Conservation (phyloP, 1,140 invertebrate genomes). For the Cataglyphis hispanica region DNA sequence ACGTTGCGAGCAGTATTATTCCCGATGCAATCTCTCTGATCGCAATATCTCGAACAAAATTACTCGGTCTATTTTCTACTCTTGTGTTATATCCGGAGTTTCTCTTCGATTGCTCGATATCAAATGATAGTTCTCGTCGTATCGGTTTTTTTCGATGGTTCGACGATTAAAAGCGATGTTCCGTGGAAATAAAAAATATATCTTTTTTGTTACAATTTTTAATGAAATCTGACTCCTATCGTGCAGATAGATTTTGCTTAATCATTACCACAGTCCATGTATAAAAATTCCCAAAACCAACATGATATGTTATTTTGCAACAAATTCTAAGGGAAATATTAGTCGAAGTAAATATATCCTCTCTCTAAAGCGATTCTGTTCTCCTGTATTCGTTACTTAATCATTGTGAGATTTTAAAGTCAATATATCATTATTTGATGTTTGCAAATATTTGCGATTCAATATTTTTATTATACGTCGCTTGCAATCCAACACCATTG, state of each 20-base stretch:
- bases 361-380: not conserved
- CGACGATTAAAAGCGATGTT: constrained; percentile 21
- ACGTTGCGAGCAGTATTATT: constrained; percentile 35
- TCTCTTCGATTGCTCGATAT: constrained; percentile 29
- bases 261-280: not conserved
- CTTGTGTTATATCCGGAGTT: constrained; percentile 19
- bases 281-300: not conserved
- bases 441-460: not conserved
- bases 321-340: not conserved
- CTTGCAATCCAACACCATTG: not conserved
- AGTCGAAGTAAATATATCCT: not conserved
- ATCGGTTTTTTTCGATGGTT: constrained; percentile 31
- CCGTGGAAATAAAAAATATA: constrained; percentile 1
- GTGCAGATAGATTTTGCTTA: not conserved
- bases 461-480: constrained; percentile 13
- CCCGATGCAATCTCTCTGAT: constrained; percentile 45
- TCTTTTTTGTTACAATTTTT: constrained; percentile 10
- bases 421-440: not conserved
- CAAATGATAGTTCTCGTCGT: constrained; percentile 40
- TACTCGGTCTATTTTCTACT: constrained; percentile 27
- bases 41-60: constrained; percentile 51
- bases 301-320: not conserved
- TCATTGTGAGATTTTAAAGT: not conserved
- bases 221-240: not conserved
- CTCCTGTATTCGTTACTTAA: not conserved